These are phyloP conservation scores for Ovibos moschatus DNA, from an alignment of 2,113 vertebrate species.

Conservation along the genomic window DNA sequence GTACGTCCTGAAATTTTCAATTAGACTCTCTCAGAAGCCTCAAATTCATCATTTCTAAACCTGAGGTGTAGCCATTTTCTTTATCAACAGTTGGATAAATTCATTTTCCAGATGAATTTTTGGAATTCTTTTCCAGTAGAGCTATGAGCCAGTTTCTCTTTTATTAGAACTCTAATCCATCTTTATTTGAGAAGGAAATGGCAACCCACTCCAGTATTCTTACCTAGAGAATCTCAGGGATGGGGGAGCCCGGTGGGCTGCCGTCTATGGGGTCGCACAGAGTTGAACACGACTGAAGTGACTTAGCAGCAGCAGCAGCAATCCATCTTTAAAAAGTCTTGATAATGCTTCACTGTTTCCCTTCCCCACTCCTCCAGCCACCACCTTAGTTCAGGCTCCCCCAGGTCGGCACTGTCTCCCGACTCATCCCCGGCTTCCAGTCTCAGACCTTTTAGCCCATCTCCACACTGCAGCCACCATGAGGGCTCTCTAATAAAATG, in stretches of 20 bases:
- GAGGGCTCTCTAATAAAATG: not conserved
- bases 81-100: not conserved
- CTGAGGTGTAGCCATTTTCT: not conserved
- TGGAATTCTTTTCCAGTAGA: not conserved
- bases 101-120: not conserved
- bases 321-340: not conserved
- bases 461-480: not conserved
- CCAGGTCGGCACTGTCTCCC: not conserved
- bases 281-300: no score
- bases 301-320: no score
- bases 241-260: no score
- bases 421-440: not conserved
- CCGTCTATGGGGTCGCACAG: no score
- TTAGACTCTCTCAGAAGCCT: not conserved
- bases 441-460: not conserved
- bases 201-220: no score
- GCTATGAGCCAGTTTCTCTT: not conserved
- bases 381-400: not conserved
- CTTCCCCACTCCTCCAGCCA: not conserved
- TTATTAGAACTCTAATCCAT: not conserved
- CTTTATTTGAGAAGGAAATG: not conserved
- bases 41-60: not conserved
- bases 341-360: not conserved
- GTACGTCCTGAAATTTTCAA: not conserved
- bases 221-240: no score